Evolutionary conservation across 2,113 vertebrate species (phyloP).

Genomic region (Sciurus niger): DNA sequence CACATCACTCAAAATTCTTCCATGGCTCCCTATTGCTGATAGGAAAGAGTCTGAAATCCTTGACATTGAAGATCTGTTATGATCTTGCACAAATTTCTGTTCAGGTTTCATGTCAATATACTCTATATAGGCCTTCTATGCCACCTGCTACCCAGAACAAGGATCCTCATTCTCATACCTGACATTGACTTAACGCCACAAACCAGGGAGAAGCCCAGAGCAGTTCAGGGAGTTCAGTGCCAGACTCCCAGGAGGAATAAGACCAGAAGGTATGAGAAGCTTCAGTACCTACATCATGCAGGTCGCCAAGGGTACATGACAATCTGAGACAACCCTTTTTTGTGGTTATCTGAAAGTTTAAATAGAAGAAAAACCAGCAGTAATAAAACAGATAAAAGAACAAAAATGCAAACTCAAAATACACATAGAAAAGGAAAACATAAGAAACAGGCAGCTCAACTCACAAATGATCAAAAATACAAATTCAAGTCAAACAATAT

Average conservation of each 20-base stretch:
- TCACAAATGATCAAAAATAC: not conserved
- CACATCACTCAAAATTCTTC: not conserved
- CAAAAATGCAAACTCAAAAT: not conserved
- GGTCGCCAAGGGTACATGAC: too few relatives aligned
- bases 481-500: not conserved
- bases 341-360: not conserved
- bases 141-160: too few relatives aligned
- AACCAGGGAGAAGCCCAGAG: not conserved
- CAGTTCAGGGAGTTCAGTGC: not conserved
- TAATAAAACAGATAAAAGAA: not conserved
- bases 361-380: not conserved
- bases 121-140: too few relatives aligned
- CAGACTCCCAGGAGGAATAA: not conserved
- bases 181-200: not conserved
- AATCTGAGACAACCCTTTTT: not conserved
- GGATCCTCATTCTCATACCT: not conserved
- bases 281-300: too few relatives aligned
- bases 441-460: not conserved
- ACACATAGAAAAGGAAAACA: not conserved
- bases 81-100: not conserved
- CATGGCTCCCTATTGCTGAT: not conserved
- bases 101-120: not conserved
- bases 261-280: not conserved
- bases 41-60: not conserved
- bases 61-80: not conserved